Evolutionary conservation across 2,888 invertebrate genomes (phyloP), one percentile per base, ranked within the genome.

Genomic region (Drosophila trichaetosa): DNA sequence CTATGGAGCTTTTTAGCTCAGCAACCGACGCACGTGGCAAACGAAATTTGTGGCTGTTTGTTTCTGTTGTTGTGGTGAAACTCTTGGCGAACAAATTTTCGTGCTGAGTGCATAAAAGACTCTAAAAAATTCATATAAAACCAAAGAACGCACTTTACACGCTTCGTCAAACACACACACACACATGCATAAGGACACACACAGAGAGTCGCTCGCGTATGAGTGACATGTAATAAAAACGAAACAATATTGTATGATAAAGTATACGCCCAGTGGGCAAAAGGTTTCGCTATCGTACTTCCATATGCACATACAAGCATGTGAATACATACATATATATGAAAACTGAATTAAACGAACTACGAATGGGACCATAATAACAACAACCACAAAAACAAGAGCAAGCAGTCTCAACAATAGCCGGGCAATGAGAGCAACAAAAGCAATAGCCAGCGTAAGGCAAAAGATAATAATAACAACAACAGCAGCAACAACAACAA

Each of bases 301-400:
- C 77, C 54, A 38, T 70, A 76, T 72, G 64, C 65, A 60, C 64
- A 77, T 42, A 70, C 57, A 51, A 60, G 68, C 53, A 77, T 66
- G 46, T 65, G 63, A 69, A 40, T 72, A 57, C 61, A 40, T 72
- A 57, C 61, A 88, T 86, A 57, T 81, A 76, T 87, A 87, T 87
- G 87, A 89, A 87, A 87, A 87, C 86, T 87, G 86, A 87, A 87
- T 87, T 87, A 89, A 89, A 87, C 87, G 89, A 87, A 87, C 87
- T 80, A 84, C 85, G 85, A 87, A 87, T 87, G 87, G 73, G 74
- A 79, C 73, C 73, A 69, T 76, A 80, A 80, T 57, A 76, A 74
- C 58, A 78, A 68, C 38, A 78, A 60, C 67, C 73, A 61, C 71
- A 69, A 64, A 52, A 81, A 79, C 73, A 83, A 51, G 60, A 64